Percentiles rank a stretch among this genome's conserved stretches.
Conservation (phyloP, 2,797 vertebrate genomes). For the Rhinogobio ventralis region DNA sequence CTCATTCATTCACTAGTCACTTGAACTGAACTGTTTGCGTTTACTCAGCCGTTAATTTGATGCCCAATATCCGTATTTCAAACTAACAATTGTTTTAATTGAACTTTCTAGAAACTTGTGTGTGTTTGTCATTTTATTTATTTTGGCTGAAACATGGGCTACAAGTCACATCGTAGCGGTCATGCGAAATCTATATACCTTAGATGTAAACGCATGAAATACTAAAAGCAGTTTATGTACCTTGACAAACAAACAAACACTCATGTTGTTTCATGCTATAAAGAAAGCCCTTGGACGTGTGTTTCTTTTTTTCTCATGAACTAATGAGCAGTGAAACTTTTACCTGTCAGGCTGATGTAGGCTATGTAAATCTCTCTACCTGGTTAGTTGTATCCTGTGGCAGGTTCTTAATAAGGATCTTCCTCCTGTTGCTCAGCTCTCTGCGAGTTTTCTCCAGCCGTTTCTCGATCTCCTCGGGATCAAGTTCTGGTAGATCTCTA, state of each 20-base stretch:
- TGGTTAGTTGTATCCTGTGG: constrained; percentile 91
- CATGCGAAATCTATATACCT: too few relatives aligned
- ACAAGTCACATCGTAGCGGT: not conserved
- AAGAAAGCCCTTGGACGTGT: not conserved
- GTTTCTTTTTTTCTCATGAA: not conserved
- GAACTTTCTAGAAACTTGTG: not conserved
- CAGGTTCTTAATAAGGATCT: constrained; percentile 94
- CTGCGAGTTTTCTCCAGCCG: constrained; percentile 86
- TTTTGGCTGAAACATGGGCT: not conserved
- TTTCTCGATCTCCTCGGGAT: constrained; percentile 83
- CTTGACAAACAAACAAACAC: not conserved
- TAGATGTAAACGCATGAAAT: not conserved
- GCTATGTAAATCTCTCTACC: constrained; percentile 77
- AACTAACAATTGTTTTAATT: not conserved
- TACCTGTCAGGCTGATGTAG: constrained; percentile 27
- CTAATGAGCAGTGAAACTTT: constrained; percentile 31
- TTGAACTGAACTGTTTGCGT: not conserved
- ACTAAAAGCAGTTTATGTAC: not conserved
- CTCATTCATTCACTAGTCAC: not conserved
- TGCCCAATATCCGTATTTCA: not conserved
- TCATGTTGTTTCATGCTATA: not conserved
- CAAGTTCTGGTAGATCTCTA: constrained; percentile 78
- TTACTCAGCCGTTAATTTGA: not conserved
- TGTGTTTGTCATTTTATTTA: not conserved
- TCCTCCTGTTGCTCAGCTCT: constrained; percentile 95